phyloP scores from a whole-genome alignment of 2,113 vertebrate genomes.

The Oreocharis arfaki region DNA sequence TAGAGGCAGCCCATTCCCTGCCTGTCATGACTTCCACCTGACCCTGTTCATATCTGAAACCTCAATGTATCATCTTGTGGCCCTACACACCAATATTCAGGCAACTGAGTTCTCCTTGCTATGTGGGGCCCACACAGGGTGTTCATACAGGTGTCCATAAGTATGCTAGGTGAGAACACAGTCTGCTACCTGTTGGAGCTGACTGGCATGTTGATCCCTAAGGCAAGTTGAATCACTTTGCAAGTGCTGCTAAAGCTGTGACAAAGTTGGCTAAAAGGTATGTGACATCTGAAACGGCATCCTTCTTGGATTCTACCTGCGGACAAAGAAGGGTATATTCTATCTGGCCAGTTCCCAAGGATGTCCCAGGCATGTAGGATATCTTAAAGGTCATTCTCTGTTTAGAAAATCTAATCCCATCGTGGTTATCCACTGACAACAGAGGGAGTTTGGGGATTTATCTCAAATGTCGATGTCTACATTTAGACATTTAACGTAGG shows the following conservation, averaged over 20 bases:
- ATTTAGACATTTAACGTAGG: constrained; percentile 30
- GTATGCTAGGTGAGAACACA: background rate
- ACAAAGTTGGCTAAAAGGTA: background rate
- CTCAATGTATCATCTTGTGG: no score
- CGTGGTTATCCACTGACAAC: background rate
- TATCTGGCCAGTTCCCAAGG: background rate
- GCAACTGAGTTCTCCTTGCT: background rate
- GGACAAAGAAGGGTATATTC: background rate
- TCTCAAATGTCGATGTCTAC: background rate
- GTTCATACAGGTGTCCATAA: background rate
- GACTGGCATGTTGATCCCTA: background rate
- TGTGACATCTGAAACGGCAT: background rate
- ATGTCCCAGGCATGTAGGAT: background rate
- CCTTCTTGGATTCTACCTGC: background rate
- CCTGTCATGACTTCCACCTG: background rate
- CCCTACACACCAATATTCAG: background rate
- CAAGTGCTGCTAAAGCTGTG: background rate
- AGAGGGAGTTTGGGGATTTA: background rate
- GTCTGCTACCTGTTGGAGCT: background rate
- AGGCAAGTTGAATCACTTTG: background rate
- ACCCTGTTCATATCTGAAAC: background rate
- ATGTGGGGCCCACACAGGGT: background rate
- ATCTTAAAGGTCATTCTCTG: background rate
- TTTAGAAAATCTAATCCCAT: background rate
- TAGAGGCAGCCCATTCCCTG: background rate